A percentile compares a stretch with the other conserved stretches of the same genome.
Evolutionary conservation across 2,888 invertebrate species (phyloP).

Genomic region (Diarsia rubi): DNA sequence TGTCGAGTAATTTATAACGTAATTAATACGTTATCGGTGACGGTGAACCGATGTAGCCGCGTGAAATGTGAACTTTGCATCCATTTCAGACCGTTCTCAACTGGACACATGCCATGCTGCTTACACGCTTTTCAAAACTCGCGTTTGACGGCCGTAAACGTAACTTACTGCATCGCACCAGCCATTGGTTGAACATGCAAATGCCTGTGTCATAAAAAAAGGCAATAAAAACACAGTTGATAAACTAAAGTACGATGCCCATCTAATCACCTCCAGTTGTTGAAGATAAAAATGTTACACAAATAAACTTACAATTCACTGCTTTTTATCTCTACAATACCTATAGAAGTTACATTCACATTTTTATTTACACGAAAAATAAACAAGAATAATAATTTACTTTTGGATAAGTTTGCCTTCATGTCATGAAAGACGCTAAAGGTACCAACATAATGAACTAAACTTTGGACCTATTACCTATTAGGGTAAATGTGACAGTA

Average conservation of each 20-base stretch:
- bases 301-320: constrained; percentile 29
- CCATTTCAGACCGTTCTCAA: constrained; percentile 67
- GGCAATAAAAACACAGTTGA: constrained; percentile 60
- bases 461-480: not conserved
- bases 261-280: constrained; percentile 60
- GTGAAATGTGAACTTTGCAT: constrained; percentile 83
- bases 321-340: constrained; percentile 14
- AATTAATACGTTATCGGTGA: constrained; percentile 87
- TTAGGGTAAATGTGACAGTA: constrained; percentile 37
- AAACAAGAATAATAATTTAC: not conserved
- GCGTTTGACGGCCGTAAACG: constrained; percentile 46
- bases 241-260: constrained; percentile 53
- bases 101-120: constrained; percentile 65
- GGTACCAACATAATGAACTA: constrained; percentile 43
- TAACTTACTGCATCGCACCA: constrained; percentile 47
- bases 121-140: constrained; percentile 63
- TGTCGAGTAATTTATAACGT: constrained; percentile 89
- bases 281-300: constrained; percentile 47
- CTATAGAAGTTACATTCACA: not conserved
- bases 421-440: not conserved
- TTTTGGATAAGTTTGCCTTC: not conserved
- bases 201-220: constrained; percentile 58
- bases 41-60: constrained; percentile 72
- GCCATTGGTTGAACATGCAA: constrained; percentile 49
- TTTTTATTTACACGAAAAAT: constrained; percentile 1